Evolutionary conservation across 2,797 vertebrate genomes (phyloP).

Genomic region (Miichthys miiuy): DNA sequence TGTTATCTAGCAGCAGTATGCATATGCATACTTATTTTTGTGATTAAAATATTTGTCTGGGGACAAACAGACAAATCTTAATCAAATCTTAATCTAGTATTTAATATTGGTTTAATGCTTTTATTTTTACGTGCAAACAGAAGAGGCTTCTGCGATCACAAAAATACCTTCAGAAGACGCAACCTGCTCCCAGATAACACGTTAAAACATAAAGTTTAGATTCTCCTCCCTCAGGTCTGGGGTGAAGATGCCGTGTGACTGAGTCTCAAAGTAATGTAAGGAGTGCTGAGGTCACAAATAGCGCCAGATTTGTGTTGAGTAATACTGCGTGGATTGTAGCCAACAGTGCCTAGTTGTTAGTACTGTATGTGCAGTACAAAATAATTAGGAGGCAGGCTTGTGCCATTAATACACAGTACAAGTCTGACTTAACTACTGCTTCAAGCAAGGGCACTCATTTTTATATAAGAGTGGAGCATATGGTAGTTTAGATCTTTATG

Average conservation of each 20-base stretch:
- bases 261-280: constrained; percentile 8
- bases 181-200: not conserved
- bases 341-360: constrained; percentile 23
- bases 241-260: not conserved
- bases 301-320: constrained; percentile 33
- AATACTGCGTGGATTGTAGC: constrained; percentile 26
- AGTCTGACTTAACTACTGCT: constrained; percentile 6
- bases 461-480: constrained; percentile 6
- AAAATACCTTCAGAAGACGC: not conserved
- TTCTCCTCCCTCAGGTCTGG: accelerated
- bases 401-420: constrained; percentile 7
- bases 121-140: not conserved
- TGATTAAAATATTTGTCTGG: not conserved
- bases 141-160: not conserved
- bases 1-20: not conserved
- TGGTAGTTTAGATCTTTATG: constrained; percentile 33
- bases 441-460: not conserved
- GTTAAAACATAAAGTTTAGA: not conserved
- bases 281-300: constrained; percentile 29
- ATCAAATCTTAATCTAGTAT: not conserved
- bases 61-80: not conserved
- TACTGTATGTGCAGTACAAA: constrained; percentile 25
- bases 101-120: constrained; percentile 3
- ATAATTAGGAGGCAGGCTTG: constrained; percentile 31
- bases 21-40: not conserved